Evolutionary conservation across 2,797 vertebrate species (phyloP).

Genomic region (Gastrophryne carolinensis): DNA sequence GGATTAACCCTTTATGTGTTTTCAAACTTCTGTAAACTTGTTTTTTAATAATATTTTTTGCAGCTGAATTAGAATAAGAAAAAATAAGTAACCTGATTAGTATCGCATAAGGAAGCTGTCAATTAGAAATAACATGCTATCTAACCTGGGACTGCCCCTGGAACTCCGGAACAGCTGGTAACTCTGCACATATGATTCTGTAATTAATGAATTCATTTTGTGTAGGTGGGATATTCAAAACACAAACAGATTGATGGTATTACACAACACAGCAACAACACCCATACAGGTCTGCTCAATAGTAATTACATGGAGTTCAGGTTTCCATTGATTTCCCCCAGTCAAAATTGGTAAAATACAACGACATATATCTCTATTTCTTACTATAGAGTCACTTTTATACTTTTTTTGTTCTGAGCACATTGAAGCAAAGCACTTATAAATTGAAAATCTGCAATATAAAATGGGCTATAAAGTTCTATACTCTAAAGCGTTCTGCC

Average conservation of each 20-base stretch:
- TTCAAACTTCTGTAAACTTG: background rate
- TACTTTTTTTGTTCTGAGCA: too few species aligned
- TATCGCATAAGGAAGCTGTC: background rate
- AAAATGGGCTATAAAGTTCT: too few species aligned
- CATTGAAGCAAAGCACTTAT: too few species aligned
- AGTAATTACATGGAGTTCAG: constrained; percentile 40
- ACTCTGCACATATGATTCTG: background rate
- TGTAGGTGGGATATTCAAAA: constrained; percentile 22
- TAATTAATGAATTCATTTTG: constrained; percentile 18
- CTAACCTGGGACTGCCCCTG: background rate
- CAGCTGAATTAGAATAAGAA: background rate
- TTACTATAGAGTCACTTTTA: too few species aligned
- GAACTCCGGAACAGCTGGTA: constrained; percentile 2
- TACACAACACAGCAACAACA: constrained; percentile 25
- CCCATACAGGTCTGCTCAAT: constrained; percentile 44
- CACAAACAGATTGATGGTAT: constrained; percentile 22
- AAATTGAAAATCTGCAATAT: too few species aligned
- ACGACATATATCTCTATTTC: background rate
- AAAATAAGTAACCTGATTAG: background rate
- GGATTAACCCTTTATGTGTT: background rate
- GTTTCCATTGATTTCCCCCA: constrained; percentile 49
- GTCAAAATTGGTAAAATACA: background rate
- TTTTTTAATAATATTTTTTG: background rate
- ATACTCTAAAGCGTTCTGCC: too few species aligned
- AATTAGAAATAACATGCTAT: background rate